These are phyloP conservation scores for Mormoops blainvillei DNA, from an alignment of 2,113 vertebrate species.

Conservation along the genomic window DNA sequence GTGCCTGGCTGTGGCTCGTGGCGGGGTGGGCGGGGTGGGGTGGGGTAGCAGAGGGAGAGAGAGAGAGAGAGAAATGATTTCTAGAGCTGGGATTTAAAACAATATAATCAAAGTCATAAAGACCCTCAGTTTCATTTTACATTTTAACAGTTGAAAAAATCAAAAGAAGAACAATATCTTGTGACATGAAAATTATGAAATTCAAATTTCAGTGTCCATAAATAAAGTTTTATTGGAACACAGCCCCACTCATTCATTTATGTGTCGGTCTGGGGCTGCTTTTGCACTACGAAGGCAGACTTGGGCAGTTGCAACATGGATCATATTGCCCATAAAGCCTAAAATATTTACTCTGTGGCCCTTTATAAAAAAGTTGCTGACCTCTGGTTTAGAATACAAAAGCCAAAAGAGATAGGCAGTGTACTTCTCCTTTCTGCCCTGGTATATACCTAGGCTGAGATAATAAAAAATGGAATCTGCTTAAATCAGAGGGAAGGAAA, in stretches of 20 bases:
- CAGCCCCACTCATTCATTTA: not conserved
- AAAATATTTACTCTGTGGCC: not conserved
- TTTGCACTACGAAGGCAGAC: not conserved
- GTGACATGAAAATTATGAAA: constrained; percentile 25
- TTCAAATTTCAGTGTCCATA: not conserved
- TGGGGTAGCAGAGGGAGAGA: not conserved
- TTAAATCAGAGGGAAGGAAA: not conserved
- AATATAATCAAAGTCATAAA: not conserved
- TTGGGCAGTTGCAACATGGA: not conserved
- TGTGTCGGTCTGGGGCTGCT: not conserved
- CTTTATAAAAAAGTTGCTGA: not conserved
- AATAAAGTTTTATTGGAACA: constrained; percentile 19
- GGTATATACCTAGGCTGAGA: not conserved
- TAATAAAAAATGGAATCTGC: not conserved
- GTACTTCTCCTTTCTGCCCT: not conserved
- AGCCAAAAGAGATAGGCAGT: not conserved
- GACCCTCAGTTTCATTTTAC: not conserved
- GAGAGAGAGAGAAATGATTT: not conserved
- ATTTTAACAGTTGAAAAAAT: not conserved
- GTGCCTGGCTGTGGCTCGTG: too few species aligned
- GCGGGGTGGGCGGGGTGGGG: not conserved
- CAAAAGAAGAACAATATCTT: not conserved
- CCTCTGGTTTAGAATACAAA: not conserved
- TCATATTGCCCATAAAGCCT: not conserved
- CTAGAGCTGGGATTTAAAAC: not conserved